Evolutionary conservation across 2,888 invertebrate genomes (phyloP), one percentile per base, ranked within the genome.

Genomic region (Xylota segnis): DNA sequence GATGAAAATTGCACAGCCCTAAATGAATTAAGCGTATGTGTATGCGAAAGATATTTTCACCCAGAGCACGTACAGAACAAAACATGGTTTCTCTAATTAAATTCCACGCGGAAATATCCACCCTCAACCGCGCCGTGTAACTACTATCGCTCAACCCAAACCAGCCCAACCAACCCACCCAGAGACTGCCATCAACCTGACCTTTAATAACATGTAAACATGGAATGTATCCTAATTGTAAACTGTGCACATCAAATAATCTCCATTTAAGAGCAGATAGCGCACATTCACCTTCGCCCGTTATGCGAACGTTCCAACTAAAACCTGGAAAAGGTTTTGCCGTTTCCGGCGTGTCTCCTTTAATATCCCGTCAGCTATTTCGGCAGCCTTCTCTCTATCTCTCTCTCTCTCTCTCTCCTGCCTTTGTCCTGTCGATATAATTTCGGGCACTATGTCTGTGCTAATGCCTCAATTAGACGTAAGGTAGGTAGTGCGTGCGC

Each of bases 401-500:
- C n/a, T n/a, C n/a, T n/a, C n/a, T n/a, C n/a, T n/a, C n/a, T n/a
- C n/a, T n/a, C n/a, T n/a, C n/a, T n/a, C n/a, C n/a, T n/a, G n/a
- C n/a, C n/a, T 43, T 32, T 63, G 52, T 79, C 74, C 68, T 83
- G 84, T 84, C 84, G 75, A 84, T 84, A 75, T 70, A 79, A 78
- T 83, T 83, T 74, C 52, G 74, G 43, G 43, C 59, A 58, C 63
- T 74, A 66, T 84, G 65, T 56, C 63, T 79, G 79, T 70, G 56
- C 79, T 84, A 84, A 79, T 75, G 79, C 70, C 79, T 84, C 79
- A 79, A 84, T 84, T 84, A 79, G 84, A 79, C 59, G 70, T 79
- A 54, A 79, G 52, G 43, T 58, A 79, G 52, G 43, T 58, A 58
- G 56, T 70, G 65, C 70, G 79, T 79, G 75, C 50, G 83, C 58